phyloP scores from a whole-genome alignment of 2,888 invertebrate genomes.

The Drosophila greeni region DNA sequence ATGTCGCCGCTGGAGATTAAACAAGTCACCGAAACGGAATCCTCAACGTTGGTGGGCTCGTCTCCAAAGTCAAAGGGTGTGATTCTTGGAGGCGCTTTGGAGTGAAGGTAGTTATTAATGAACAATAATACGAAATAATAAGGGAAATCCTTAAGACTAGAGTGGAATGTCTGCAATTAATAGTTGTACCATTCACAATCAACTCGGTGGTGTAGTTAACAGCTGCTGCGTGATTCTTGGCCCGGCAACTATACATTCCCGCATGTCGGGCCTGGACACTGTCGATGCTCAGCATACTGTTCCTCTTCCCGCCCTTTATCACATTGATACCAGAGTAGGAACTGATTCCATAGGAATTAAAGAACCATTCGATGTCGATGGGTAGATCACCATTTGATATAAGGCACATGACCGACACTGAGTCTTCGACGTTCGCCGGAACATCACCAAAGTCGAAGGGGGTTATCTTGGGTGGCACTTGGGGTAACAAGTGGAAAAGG shows the following conservation, averaged over 20 bases:
- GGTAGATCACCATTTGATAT: slow-evolving; percentile 85
- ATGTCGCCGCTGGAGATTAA: slow-evolving; percentile 84
- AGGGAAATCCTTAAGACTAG: not conserved
- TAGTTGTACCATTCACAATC: slow-evolving; percentile 83
- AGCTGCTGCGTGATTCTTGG: slow-evolving; percentile 85
- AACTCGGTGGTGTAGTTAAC: slow-evolving; percentile 84
- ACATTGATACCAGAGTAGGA: slow-evolving; percentile 80
- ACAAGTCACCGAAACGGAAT: slow-evolving; percentile 85
- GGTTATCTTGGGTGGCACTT: slow-evolving; percentile 81
- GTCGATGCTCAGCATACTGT: slow-evolving; percentile 83
- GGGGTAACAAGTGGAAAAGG: not conserved
- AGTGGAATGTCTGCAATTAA: no score
- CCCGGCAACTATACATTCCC: slow-evolving; percentile 88
- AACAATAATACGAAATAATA: slow-evolving; percentile 4
- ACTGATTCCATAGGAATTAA: slow-evolving; percentile 79
- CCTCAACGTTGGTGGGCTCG: slow-evolving; percentile 85
- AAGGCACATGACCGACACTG: slow-evolving; percentile 84
- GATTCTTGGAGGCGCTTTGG: slow-evolving; percentile 86
- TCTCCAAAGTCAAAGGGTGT: slow-evolving; percentile 88
- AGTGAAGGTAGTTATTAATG: slow-evolving; percentile 4
- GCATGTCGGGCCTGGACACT: slow-evolving; percentile 84
- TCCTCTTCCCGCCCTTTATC: slow-evolving; percentile 82
- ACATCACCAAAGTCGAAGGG: slow-evolving; percentile 87
- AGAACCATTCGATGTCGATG: slow-evolving; percentile 84
- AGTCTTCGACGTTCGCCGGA: slow-evolving; percentile 85